These are phyloP conservation scores for Melitaea athalia DNA, from an alignment of 2,888 invertebrate genomes.

Conservation along the genomic window DNA sequence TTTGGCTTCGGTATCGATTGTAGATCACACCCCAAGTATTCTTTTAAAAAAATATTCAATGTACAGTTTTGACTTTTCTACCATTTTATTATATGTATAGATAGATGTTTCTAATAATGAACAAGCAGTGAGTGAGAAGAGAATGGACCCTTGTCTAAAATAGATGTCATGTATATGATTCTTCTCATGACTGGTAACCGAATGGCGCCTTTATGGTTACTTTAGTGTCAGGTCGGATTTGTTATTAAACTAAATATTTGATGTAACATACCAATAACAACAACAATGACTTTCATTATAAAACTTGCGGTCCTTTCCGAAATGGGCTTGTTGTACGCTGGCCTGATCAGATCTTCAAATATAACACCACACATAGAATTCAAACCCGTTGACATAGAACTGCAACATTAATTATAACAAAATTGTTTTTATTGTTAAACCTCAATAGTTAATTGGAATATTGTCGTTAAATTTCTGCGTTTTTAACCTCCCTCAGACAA, in stretches of 20 bases:
- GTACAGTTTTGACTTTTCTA: too few relatives aligned
- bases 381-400: slow-evolving; percentile 89
- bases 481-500: too few relatives aligned
- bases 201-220: neutral
- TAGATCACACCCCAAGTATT: too few relatives aligned
- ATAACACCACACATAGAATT: slow-evolving; percentile 90
- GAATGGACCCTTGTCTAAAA: neutral
- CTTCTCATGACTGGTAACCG: neutral
- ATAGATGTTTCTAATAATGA: neutral
- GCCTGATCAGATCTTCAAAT: slow-evolving; percentile 87
- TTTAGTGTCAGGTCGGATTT: neutral
- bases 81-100: too few relatives aligned
- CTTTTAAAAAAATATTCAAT: too few relatives aligned
- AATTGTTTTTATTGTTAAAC: neutral
- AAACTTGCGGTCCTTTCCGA: slow-evolving; percentile 85
- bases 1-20: too few relatives aligned
- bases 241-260: neutral
- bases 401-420: slow-evolving; percentile 52
- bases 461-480: too few relatives aligned
- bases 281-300: slow-evolving; percentile 87
- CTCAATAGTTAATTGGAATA: too few relatives aligned
- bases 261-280: slow-evolving; percentile 76
- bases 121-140: neutral
- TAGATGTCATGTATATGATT: neutral
- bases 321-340: slow-evolving; percentile 83